A percentile compares a stretch with the other conserved stretches of the same genome.
Evolutionary conservation across 2,797 vertebrate species (phyloP).

Genomic region (Sphaeramia orbicularis): DNA sequence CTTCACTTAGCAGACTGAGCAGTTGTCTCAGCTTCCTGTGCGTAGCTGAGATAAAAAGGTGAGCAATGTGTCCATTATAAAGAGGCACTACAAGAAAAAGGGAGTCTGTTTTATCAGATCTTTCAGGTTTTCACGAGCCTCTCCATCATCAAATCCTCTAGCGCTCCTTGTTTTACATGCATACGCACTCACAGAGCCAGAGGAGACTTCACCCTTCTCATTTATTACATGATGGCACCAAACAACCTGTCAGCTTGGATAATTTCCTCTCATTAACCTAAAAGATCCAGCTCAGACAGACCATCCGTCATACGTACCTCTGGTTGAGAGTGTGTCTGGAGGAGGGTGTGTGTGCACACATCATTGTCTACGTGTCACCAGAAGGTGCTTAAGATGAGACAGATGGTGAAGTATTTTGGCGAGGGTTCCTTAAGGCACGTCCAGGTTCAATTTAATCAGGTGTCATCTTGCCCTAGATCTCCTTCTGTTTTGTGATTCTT

Average conservation of each 20-base stretch:
- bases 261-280: conserved; percentile 59
- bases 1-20: conserved; percentile 10
- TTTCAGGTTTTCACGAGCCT: neutral
- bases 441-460: conserved; percentile 45
- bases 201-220: neutral
- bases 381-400: conserved; percentile 38
- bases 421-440: conserved; percentile 20
- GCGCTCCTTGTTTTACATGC: neutral
- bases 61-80: conserved; percentile 17
- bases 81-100: conserved; percentile 16
- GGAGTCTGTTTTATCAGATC: conserved; percentile 3
- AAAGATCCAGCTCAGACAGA: conserved; percentile 44
- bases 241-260: conserved; percentile 42
- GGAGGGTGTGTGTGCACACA: neutral
- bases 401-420: conserved; percentile 40
- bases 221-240: conserved; percentile 22
- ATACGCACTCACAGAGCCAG: neutral
- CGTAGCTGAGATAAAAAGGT: conserved; percentile 1
- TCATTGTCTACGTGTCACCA: conserved; percentile 38
- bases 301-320: conserved; percentile 51
- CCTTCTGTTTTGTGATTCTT: neutral
- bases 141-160: neutral
- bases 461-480: neutral
- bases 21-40: conserved; percentile 6
- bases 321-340: conserved; percentile 5